These are phyloP conservation scores for Macaria notata DNA, from an alignment of 2,888 invertebrate species.

Conservation along the genomic window DNA sequence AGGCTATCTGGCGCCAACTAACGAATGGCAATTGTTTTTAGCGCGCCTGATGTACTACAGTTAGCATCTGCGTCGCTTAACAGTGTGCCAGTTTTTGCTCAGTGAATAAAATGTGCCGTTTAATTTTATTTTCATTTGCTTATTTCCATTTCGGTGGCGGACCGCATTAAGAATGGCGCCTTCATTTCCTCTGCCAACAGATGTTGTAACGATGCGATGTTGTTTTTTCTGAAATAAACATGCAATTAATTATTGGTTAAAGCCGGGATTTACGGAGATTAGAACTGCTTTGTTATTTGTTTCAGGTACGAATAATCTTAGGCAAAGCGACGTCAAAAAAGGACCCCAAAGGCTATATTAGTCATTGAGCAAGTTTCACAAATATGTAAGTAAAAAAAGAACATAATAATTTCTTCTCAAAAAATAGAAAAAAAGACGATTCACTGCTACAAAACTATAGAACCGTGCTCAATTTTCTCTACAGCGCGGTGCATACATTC, in stretches of 20 bases:
- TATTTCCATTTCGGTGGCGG: slow-evolving; percentile 16
- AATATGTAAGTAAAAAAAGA: too few species aligned
- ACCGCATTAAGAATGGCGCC: slow-evolving; percentile 9
- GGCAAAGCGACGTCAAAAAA: too few species aligned
- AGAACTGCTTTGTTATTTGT: not conserved
- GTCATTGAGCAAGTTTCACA: too few species aligned
- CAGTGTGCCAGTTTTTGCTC: slow-evolving; percentile 10
- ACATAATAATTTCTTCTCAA: too few species aligned
- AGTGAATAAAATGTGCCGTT: slow-evolving; percentile 8
- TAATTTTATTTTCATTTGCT: slow-evolving; percentile 12
- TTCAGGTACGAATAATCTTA: slow-evolving; percentile 9
- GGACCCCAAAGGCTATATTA: too few species aligned
- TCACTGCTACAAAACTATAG: too few species aligned
- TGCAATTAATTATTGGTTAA: too few species aligned
- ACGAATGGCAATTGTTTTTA: slow-evolving; percentile 9
- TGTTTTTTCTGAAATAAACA: too few species aligned
- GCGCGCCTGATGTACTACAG: slow-evolving; percentile 4
- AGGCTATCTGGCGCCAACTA: not conserved
- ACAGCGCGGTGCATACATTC: not conserved
- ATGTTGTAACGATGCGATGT: slow-evolving; percentile 9
- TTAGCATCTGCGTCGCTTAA: slow-evolving; percentile 4
- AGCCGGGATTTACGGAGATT: too few species aligned
- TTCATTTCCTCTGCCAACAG: slow-evolving; percentile 14
- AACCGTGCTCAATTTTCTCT: not conserved
- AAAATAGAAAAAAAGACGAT: too few species aligned